Conservation (phyloP, 2,888 invertebrate genomes). For the Tachystola acroxantha region DNA sequence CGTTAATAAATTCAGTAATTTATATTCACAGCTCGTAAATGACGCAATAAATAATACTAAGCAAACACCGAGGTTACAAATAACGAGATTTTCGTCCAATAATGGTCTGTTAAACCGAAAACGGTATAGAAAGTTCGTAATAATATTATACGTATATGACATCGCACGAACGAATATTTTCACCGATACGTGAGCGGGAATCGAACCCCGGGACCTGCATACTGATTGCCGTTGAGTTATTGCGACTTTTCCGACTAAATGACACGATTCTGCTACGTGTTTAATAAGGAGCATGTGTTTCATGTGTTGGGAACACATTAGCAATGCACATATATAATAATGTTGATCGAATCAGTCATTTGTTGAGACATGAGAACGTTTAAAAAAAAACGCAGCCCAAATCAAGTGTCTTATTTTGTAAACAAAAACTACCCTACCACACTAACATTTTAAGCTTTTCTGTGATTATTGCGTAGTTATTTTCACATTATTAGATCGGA, state of each 20-base stretch:
- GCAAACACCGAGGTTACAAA: background rate
- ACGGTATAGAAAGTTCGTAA: slow-evolving; percentile 62
- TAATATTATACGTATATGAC: slow-evolving; percentile 53
- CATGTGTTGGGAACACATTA: slow-evolving; percentile 3
- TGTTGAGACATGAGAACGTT: no score
- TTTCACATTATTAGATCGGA: no score
- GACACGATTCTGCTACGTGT: slow-evolving; percentile 3
- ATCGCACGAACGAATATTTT: slow-evolving; percentile 56
- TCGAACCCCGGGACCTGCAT: slow-evolving; percentile 50
- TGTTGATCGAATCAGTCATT: no score
- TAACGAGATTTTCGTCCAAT: slow-evolving; percentile 30
- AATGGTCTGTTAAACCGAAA: slow-evolving; percentile 44
- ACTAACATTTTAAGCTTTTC: no score
- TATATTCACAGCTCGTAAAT: slow-evolving; percentile 8
- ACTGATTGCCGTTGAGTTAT: slow-evolving; percentile 48
- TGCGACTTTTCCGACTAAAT: slow-evolving; percentile 34
- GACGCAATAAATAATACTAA: background rate
- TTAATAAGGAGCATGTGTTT: slow-evolving; percentile 1
- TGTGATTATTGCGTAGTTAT: no score
- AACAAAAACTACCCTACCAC: no score
- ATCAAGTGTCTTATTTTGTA: no score
- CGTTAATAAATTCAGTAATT: background rate
- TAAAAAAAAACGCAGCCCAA: no score
- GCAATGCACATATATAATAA: no score
- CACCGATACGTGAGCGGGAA: slow-evolving; percentile 58